Base-by-base conservation (phyloP, 2,888 invertebrate genomes). In the Netelia inedita region DNA sequence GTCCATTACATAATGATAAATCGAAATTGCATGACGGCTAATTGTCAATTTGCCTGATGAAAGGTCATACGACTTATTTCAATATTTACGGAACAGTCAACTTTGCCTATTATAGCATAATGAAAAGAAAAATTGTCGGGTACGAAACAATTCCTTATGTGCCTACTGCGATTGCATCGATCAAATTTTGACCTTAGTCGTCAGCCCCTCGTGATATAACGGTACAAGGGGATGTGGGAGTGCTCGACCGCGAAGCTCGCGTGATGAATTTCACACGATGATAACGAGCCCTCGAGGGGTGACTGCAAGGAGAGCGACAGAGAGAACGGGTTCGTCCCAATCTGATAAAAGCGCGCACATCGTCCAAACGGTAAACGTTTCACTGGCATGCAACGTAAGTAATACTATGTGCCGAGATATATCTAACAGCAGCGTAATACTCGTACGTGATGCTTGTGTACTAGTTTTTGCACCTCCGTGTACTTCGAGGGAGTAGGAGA, bases 191-290 rank as follows among this genome's bases (percentile, higher is more conserved):
- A 78, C 59, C 19, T 43, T 68, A 78, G 59, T 28, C 46, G 68
- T 59, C 50, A 50, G 28, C 68, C 68, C 28, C 1, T 46, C 21
- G 50, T 8, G 23, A 16, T 46, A 57, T 41, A 16, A 59, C 43
- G 59, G 14, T 53, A 43, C 21, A 41, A 46, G 59, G 46, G 78
- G 78, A 57, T 61, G 57, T 57, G 23, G 19, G 28, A 23, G 43
- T 43, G 41, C 46, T 43, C 6, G 23, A 23, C 0, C n/a, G 65
- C 55, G 43, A 43, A 21, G 68, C 59, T 78, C 59, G 78, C 78
- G 78, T 78, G 78, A 78, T 78, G 78, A 78, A 78, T 78, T 78
- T 78, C 68, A 59, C 59, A 78, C 68, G 78, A 69, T 78, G 78
- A 59, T 72, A 65, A 78, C 61, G 43, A 78, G 82, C 50, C 28